These are phyloP conservation scores for Magallana nippona DNA, from an alignment of 2,888 invertebrate genomes.

Conservation along the genomic window DNA sequence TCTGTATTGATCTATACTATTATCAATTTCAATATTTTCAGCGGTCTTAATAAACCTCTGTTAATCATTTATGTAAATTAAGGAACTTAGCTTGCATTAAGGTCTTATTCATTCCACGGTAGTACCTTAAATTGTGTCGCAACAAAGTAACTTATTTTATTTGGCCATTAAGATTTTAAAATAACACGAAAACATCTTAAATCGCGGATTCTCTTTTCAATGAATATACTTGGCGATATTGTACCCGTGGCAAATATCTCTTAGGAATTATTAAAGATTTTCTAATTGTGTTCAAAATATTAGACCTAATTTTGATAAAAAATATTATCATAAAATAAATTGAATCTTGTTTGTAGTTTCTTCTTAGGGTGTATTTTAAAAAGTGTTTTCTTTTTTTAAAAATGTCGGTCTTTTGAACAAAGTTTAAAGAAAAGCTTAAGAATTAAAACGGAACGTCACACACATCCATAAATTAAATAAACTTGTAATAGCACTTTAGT, in stretches of 20 bases:
- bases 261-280: slow-evolving; percentile 31
- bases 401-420: neutral
- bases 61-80: slow-evolving; percentile 28
- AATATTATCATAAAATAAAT: slow-evolving; percentile 33
- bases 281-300: slow-evolving; percentile 26
- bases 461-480: slow-evolving; percentile 20
- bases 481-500: neutral
- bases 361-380: slow-evolving; percentile 15
- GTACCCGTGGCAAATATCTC: slow-evolving; percentile 26
- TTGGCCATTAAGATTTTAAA: slow-evolving; percentile 35
- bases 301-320: slow-evolving; percentile 39
- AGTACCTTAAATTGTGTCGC: slow-evolving; percentile 32
- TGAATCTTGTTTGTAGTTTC: slow-evolving; percentile 37
- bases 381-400: slow-evolving; percentile 17
- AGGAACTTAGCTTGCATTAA: slow-evolving; percentile 20
- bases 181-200: slow-evolving; percentile 30
- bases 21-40: slow-evolving; percentile 24
- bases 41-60: slow-evolving; percentile 16
- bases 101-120: neutral
- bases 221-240: slow-evolving; percentile 6
- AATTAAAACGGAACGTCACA: neutral
- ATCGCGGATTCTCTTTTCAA: slow-evolving; percentile 2
- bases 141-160: slow-evolving; percentile 38
- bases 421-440: slow-evolving; percentile 10
- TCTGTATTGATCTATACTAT: slow-evolving; percentile 19